Evolutionary conservation across 2,888 invertebrate genomes (phyloP).

Genomic region (Acronicta alni): DNA sequence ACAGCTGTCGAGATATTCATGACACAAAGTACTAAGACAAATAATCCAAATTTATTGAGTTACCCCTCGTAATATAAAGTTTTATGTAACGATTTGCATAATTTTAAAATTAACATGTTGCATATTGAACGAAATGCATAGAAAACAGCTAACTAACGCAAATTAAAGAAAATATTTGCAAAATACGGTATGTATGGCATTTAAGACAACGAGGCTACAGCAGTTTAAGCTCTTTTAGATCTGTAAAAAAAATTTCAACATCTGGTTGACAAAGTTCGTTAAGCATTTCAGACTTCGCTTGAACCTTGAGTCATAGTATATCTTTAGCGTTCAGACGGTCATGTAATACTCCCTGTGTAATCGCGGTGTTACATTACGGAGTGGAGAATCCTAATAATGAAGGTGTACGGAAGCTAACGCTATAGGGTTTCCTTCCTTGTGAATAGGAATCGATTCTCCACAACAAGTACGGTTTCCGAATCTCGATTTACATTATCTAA

Average conservation of each 20-base stretch:
- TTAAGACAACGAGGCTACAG: no score
- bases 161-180: conserved; percentile 16
- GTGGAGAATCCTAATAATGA: conserved; percentile 64
- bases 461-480: conserved; percentile 47
- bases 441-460: conserved; percentile 58
- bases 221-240: no score
- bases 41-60: conserved; percentile 27
- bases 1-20: conserved; percentile 12
- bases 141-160: conserved; percentile 25
- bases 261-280: conserved; percentile 43
- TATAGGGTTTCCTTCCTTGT: conserved; percentile 74
- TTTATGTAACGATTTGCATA: conserved; percentile 29
- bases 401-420: conserved; percentile 45
- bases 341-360: conserved; percentile 38
- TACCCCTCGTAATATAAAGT: conserved; percentile 12
- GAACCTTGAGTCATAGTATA: conserved; percentile 49
- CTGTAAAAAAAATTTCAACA: conserved; percentile 38
- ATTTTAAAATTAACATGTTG: conserved; percentile 34
- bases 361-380: conserved; percentile 55
- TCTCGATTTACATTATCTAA: conserved; percentile 42
- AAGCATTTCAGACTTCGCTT: conserved; percentile 18
- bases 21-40: conserved; percentile 23
- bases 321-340: conserved; percentile 40
- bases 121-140: conserved; percentile 49
- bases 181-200: conserved; percentile 9